Base-by-base conservation (phyloP, 1,140 invertebrate genomes). In the Metaphire vulgaris region DNA sequence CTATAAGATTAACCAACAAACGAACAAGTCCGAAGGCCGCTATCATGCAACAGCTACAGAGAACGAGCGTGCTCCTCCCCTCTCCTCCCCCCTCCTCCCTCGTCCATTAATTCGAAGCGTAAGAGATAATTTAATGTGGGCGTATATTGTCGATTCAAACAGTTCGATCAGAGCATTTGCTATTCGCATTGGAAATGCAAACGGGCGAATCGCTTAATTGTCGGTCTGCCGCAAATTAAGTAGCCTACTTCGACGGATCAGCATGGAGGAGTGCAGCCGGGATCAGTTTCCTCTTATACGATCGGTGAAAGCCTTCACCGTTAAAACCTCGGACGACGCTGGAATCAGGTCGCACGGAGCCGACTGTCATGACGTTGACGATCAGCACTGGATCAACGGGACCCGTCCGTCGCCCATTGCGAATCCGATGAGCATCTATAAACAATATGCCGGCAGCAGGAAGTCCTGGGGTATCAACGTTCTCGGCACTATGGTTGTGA, bases 401-500 rank as follows among this genome's bases (percentile, higher is more conserved):
- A 77, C 76, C 15, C 79, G 80, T 2, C 77, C 77, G 21, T 21
- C 6, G 12, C 83, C 83, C 12, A 78, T 84, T 12, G 83, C 83
- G 0, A 83, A 82, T 32, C 83, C 82, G 0, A 84, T 84, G 83
- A 81, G 81, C 1, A 77, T 74, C 0, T 82, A 84, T 73, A 80
- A 80, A 64, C 79, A 81, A 65, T 84, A 83, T 77, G 74, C 80
- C n/a, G 65, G 75, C 6, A 80, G 78, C 65, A 68, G 83, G 30
- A 83, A 83, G 72, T 83, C 82, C 1, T 84, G 83, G 83, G 83
- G 83, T 0, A 83, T 84, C 72, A 83, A 84, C 74, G 82, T 81
- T 14, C 76, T 84, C 21, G 83, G 83, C 0, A 77, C 82, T 0
- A 78, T 85, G 67, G 80, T 83, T 26, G 83, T 83, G 1, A 82